Evolutionary conservation across 2,113 vertebrate genomes (phyloP).

Genomic region (Microtus pennsylvanicus): DNA sequence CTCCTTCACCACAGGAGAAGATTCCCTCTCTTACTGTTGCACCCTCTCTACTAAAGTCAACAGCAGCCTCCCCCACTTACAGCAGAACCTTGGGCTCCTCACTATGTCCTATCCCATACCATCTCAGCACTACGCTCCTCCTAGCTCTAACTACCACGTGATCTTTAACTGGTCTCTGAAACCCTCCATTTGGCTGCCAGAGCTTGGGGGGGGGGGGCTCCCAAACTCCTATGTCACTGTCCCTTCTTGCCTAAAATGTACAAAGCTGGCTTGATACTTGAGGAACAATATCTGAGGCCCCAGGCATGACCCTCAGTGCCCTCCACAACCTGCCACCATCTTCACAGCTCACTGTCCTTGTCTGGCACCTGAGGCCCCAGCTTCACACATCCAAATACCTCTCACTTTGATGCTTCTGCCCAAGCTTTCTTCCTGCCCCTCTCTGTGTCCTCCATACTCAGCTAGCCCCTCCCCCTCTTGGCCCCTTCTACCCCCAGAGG

Average conservation of each 20-base stretch:
- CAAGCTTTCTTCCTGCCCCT: neutral
- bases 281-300: neutral
- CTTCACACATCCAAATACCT: neutral
- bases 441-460: neutral
- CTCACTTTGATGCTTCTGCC: conserved; percentile 44
- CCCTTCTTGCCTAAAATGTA: neutral
- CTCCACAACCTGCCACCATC: neutral
- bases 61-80: neutral
- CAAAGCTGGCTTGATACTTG: neutral
- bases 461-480: neutral
- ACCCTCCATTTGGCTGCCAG: neutral
- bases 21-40: too few species aligned
- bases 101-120: neutral
- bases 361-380: neutral
- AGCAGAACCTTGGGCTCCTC: neutral
- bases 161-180: neutral
- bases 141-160: neutral
- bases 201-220: rapidly evolving
- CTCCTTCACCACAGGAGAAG: too few species aligned
- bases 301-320: neutral
- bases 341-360: neutral
- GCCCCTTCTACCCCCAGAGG: neutral
- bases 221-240: neutral
- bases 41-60: neutral
- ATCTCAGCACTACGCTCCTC: neutral